These are phyloP conservation scores for Pygmarrhopalites habei DNA, from an alignment of 1,140 invertebrate species.

Conservation along the genomic window DNA sequence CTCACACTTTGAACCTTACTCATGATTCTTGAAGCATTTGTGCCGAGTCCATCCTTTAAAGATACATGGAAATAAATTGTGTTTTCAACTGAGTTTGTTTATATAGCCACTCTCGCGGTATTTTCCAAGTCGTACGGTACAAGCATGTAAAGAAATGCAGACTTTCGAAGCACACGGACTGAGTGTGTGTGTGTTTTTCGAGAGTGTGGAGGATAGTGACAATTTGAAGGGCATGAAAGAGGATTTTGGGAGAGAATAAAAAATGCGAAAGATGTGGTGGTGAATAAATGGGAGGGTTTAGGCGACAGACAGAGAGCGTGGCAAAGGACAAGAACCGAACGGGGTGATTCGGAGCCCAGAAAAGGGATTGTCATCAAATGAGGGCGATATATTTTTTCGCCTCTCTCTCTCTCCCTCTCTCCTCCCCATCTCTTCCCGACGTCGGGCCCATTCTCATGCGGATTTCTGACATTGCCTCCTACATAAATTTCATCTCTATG, in stretches of 20 bases:
- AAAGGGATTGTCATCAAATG: slow-evolving; percentile 29
- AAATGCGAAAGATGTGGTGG: not conserved
- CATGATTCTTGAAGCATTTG: no score
- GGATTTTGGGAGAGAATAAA: not conserved
- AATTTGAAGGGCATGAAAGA: not conserved
- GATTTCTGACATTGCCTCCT: slow-evolving; percentile 28
- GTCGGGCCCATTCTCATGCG: slow-evolving; percentile 28
- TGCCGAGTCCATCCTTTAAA: no score
- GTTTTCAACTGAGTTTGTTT: no score
- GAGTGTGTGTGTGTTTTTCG: no score
- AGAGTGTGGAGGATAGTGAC: no score
- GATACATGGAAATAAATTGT: no score
- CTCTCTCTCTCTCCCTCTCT: not conserved
- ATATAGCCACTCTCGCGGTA: no score
- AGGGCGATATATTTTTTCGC: slow-evolving; percentile 30
- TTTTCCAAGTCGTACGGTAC: no score
- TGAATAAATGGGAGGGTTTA: slow-evolving; percentile 9
- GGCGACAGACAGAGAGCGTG: slow-evolving; percentile 1
- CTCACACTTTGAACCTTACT: no score
- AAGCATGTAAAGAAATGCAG: no score
- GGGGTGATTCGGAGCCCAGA: slow-evolving; percentile 13
- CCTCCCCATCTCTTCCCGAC: not conserved
- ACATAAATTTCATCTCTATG: slow-evolving; percentile 35
- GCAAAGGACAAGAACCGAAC: slow-evolving; percentile 15
- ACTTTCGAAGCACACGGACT: no score